Base-by-base conservation (phyloP, 2,113 vertebrate species). In the Heterochromis multidens region DNA sequence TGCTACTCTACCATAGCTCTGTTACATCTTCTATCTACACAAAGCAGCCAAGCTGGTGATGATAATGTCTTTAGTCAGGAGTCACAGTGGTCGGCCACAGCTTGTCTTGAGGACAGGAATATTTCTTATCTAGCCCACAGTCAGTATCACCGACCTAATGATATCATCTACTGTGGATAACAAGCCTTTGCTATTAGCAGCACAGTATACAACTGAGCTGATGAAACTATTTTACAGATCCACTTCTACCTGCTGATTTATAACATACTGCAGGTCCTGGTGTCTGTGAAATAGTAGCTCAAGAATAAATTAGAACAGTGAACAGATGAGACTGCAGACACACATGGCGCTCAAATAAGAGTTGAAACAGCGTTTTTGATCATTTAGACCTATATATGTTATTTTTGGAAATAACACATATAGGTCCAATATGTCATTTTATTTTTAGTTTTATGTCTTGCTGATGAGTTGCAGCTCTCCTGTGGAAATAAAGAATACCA, bases 91-190 rank as follows among this genome's bases (percentile, higher is more conserved):
- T 74, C 58, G 57, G 72, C 56, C 81, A 4, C 35, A 63, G 60
- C 79, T 83, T 10, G 58, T 78, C 90, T 88, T 56, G 25, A 54
- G 52, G 86, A 65, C 77, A 89, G 52, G 31, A 77, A 77, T 86
- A 81, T 88, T 91, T 33, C 76, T 79, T 59, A 89, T 89, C 29
- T 33, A 40, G 33, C 81, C 65, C 23, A 31, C 72, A 83, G 88
- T 85, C 52, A 54, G 65, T 23, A 58, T 63, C 85, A 62, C 49
- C 35, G 19, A 56, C 80, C 83, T 88, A 80, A 88, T 85, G 87
- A 82, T 81, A 84, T 91, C 85, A 87, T 90, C 85, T 74, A 16
- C 37, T 27, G 31, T 33, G 81, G 60, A 88, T 89, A 85, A 87
- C 77, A 87, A 86, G 77, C 37, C 77, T 81, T 77, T 87, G 65